Conservation (phyloP, 2,113 vertebrate genomes). For the Zootoca vivipara region DNA sequence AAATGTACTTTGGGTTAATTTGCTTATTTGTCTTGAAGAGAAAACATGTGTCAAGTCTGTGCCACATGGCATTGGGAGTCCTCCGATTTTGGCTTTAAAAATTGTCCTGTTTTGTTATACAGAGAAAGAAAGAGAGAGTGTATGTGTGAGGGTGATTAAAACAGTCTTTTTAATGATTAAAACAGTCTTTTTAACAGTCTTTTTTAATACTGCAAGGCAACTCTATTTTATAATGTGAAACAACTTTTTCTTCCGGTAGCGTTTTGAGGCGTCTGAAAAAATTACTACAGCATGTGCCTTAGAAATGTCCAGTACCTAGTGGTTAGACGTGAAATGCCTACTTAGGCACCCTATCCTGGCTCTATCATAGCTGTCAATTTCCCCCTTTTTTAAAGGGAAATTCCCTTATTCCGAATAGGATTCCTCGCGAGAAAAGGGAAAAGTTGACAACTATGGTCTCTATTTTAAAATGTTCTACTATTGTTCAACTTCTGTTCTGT, state of each 20-base stretch:
- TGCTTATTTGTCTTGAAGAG: conserved; percentile 18
- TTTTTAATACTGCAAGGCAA: not conserved
- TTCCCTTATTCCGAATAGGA: too few relatives aligned
- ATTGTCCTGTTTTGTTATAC: not conserved
- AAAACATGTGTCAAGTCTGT: conserved; percentile 14
- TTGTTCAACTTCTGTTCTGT: not conserved
- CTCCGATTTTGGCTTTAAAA: not conserved
- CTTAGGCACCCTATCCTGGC: not conserved
- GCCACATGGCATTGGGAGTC: not conserved
- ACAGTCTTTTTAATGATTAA: not conserved
- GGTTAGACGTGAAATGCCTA: not conserved
- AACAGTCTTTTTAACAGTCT: not conserved
- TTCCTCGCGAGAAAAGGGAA: too few relatives aligned
- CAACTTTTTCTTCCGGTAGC: not conserved
- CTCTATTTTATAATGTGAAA: not conserved
- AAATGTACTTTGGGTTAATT: conserved; percentile 47
- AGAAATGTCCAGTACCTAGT: not conserved
- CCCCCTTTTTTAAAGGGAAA: too few relatives aligned
- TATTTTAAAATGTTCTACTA: conserved; percentile 16
- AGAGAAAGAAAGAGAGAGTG: too few relatives aligned
- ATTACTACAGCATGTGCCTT: not conserved
- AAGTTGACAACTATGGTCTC: too few relatives aligned
- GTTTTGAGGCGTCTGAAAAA: not conserved
- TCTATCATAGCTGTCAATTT: too few relatives aligned
- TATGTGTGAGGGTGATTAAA: not conserved